A percentile compares a stretch with the other conserved stretches of the same genome.
phyloP scores from a whole-genome alignment of 37 sponge, comb jelly and placozoan species.

The Beroe forskalii region DNA sequence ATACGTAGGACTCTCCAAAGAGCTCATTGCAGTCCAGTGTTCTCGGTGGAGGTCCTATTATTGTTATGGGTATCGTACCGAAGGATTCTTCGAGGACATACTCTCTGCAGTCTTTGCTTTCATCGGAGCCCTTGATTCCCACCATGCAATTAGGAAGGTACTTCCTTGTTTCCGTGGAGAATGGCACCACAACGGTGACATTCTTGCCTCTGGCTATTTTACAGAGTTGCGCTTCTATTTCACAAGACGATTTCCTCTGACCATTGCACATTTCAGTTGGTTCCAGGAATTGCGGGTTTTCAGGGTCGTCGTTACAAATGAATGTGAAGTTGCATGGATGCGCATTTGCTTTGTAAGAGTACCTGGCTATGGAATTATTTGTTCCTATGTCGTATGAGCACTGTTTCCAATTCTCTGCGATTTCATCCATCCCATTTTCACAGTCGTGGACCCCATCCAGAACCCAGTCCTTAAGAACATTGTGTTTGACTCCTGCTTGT shows the following conservation, averaged over 20 bases:
- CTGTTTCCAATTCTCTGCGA: background rate
- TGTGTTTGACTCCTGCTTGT: background rate
- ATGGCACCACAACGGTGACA: background rate
- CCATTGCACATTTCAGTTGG: background rate
- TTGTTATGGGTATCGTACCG: slow-evolving; percentile 2
- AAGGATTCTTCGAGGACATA: slow-evolving; percentile 7
- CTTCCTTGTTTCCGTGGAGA: background rate
- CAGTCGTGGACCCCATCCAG: slow-evolving; percentile 26
- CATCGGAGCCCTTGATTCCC: background rate
- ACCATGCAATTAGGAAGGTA: background rate
- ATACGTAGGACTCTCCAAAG: slow-evolving; percentile 38
- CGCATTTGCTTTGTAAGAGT: background rate
- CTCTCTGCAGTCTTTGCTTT: background rate
- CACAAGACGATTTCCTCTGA: background rate
- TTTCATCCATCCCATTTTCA: slow-evolving; percentile 22
- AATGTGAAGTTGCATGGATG: slow-evolving; percentile 1
- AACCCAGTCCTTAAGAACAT: slow-evolving; percentile 33
- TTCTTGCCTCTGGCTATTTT: background rate
- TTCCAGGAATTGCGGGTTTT: background rate
- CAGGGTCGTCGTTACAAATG: background rate
- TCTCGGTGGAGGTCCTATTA: background rate
- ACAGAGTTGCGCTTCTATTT: background rate
- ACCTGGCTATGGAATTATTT: background rate
- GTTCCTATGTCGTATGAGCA: background rate
- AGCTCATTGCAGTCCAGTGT: background rate